Evolutionary conservation across 2,888 invertebrate genomes (phyloP).

Genomic region (Athetis lepigone): DNA sequence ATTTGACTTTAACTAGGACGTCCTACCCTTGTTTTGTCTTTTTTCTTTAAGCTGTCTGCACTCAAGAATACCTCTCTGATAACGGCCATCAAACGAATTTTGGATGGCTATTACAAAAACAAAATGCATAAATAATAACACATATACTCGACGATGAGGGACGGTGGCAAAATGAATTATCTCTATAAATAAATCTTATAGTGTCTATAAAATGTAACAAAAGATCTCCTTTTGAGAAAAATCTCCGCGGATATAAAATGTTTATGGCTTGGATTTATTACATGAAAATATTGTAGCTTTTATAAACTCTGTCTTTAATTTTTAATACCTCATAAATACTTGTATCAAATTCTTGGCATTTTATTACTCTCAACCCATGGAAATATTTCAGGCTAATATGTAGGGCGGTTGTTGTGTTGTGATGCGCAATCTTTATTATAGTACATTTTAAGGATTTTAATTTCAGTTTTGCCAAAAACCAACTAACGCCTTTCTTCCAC

Average conservation of each 20-base stretch:
- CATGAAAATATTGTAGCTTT: conserved; percentile 74
- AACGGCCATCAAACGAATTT: background rate
- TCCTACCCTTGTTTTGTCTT: background rate
- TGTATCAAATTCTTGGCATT: conserved; percentile 29
- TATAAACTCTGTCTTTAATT: conserved; percentile 64
- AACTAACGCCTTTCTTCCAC: background rate
- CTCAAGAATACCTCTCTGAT: background rate
- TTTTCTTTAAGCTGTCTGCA: no score
- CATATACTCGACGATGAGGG: conserved; percentile 15
- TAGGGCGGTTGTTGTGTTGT: background rate
- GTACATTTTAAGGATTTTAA: no score
- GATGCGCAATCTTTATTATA: background rate
- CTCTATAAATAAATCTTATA: conserved; percentile 49
- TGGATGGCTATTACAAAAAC: background rate
- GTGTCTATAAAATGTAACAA: conserved; percentile 63
- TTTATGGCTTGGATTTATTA: conserved; percentile 75
- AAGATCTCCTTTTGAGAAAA: conserved; percentile 67
- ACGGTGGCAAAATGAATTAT: conserved; percentile 29
- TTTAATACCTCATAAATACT: conserved; percentile 34
- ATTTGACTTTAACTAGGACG: no score
- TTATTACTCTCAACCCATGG: background rate
- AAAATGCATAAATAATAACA: conserved; percentile 17
- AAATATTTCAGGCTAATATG: background rate
- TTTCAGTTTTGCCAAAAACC: no score
- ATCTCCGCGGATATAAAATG: conserved; percentile 71